Evolutionary conservation across 2,113 vertebrate species (phyloP), one percentile per base, ranked within the genome.

Genomic region (Vimba vimba): DNA sequence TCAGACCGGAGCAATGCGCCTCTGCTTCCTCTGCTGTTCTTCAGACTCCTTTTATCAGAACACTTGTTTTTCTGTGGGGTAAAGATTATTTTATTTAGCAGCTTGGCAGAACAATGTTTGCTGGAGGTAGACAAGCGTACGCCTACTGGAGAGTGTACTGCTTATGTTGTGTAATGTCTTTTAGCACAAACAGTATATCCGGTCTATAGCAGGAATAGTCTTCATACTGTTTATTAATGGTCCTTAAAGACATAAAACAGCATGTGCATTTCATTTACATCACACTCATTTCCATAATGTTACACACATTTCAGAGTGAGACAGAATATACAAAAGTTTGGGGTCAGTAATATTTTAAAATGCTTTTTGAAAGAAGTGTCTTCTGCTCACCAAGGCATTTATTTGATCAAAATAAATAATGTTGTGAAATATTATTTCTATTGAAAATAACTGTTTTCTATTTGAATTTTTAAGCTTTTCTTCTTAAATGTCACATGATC

Each of bases 61-160:
- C 27, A 39, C 7, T 83, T 57, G 27, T 73, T 45, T 75, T 75
- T 60, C 57, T 45, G 33, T 45, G 64, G 21, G 25, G 62, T 68
- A 82, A 69, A 68, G 62, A 69, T 55, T 33, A 30, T 85, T 57
- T 78, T 30, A 43, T 80, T 80, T 33, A 50, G 62, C 62, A 68
- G 17, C 25, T 21, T 82, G 45, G n/a, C 23, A 36, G 62, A 69
- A 82, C 39, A 47, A 21, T 64, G 59, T 64, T 64, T 66, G 79
- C 59, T 64, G 79, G n/a, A 47, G 79, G 79, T 47, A 47, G 78
- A 80, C 59, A 64, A 64, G 77, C 12, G n/a, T 25, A 60, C 33
- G 6, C 55, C 21, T 60, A 60, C 77, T 39, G 36, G 11, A 36
- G 59, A 30, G 23, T 45, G 21, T 3, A 23, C 9, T 11, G 50